Conservation (phyloP, 2,113 vertebrate genomes). For the Oreocharis arfaki region DNA sequence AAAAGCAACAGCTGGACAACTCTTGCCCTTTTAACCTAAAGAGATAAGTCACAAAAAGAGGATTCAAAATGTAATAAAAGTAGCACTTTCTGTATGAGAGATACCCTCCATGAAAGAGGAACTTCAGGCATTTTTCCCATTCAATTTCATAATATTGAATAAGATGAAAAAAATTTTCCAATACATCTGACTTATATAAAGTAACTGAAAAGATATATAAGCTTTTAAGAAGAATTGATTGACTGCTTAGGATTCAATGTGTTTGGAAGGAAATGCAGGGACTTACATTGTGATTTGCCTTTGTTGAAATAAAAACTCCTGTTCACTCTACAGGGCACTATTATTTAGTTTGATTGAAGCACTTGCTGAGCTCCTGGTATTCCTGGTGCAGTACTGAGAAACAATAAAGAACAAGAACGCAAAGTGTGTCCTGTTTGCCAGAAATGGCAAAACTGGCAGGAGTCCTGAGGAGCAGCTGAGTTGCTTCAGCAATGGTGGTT, state of each 20-base stretch:
- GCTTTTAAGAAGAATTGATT: not conserved
- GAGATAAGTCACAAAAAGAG: not conserved
- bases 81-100: not conserved
- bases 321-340: not conserved
- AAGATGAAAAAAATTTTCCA: not conserved
- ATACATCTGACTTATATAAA: not conserved
- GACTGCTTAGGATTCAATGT: not conserved
- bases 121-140: not conserved
- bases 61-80: not conserved
- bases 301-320: not conserved
- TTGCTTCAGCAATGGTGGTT: not conserved
- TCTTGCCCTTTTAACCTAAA: not conserved
- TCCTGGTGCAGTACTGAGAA: not conserved
- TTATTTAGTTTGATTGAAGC: not conserved
- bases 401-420: rapidly evolving
- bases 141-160: not conserved
- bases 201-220: not conserved
- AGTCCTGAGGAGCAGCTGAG: not conserved
- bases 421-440: not conserved
- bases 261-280: not conserved
- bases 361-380: not conserved
- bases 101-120: not conserved
- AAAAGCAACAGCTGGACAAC: not conserved
- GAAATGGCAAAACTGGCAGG: not conserved
- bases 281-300: not conserved